Conservation (phyloP, 2,888 invertebrate genomes). For the Amblyteles armatorius region DNA sequence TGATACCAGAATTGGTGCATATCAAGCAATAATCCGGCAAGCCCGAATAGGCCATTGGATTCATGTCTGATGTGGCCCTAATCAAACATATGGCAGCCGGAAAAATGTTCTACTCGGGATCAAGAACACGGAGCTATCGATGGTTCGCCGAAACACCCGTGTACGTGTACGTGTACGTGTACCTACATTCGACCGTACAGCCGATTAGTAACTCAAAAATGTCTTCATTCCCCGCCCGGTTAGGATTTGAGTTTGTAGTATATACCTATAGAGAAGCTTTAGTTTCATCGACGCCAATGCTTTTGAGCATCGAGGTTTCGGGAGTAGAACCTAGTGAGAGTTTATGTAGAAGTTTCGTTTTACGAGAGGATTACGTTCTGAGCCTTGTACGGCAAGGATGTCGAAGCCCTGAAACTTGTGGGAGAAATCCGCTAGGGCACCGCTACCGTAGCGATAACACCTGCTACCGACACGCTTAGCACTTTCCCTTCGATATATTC, state of each 20-base stretch:
- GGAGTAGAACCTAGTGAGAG: slow-evolving; percentile 38
- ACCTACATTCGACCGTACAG: slow-evolving; percentile 8
- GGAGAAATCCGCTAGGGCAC: neutral
- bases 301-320: slow-evolving; percentile 26
- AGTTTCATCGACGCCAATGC: neutral
- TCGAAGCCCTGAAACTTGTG: slow-evolving; percentile 31
- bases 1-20: too few relatives aligned
- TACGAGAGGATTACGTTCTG: slow-evolving; percentile 61
- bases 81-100: too few relatives aligned
- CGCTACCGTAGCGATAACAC: slow-evolving; percentile 3
- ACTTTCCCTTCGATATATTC: slow-evolving; percentile 46
- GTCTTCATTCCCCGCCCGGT: slow-evolving; percentile 6
- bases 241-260: slow-evolving; percentile 51
- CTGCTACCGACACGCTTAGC: slow-evolving; percentile 35
- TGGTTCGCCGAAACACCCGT: neutral
- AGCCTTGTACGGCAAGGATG: slow-evolving; percentile 43
- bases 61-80: too few relatives aligned
- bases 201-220: slow-evolving; percentile 51
- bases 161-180: neutral
- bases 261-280: slow-evolving; percentile 14
- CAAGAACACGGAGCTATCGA: neutral
- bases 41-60: too few relatives aligned
- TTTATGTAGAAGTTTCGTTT: slow-evolving; percentile 60
- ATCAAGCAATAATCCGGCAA: too few relatives aligned
- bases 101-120: too few relatives aligned